phyloP scores from a whole-genome alignment of 2,113 vertebrate species.

The Bubo blakistoni region DNA sequence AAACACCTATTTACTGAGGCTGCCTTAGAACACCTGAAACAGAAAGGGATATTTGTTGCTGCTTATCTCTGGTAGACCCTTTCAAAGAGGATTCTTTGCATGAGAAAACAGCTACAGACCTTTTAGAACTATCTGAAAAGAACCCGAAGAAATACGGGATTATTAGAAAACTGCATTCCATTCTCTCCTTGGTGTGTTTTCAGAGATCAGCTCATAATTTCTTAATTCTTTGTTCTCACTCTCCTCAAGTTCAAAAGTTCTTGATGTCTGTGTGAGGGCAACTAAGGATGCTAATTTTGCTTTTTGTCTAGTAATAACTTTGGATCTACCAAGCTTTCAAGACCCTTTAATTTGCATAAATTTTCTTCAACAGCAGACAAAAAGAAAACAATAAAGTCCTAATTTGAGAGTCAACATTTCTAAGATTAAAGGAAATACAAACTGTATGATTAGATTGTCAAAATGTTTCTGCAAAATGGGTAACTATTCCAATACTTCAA shows the following conservation, averaged over 20 bases:
- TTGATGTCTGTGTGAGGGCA: background rate
- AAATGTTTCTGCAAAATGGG: background rate
- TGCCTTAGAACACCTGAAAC: background rate
- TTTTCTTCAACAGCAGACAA: background rate
- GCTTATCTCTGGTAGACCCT: accelerated
- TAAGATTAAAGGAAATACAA: background rate
- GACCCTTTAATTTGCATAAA: background rate
- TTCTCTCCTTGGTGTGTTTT: background rate
- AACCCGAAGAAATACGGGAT: background rate
- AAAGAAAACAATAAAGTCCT: background rate
- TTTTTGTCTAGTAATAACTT: background rate
- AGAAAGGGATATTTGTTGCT: background rate
- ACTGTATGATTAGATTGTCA: background rate
- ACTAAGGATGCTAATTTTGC: background rate
- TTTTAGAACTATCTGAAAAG: background rate
- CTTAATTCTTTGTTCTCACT: background rate
- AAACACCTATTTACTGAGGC: background rate
- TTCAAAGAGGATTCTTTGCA: background rate
- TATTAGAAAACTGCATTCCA: background rate
- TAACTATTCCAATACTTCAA: background rate
- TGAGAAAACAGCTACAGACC: background rate
- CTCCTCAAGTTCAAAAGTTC: background rate
- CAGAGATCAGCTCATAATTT: background rate
- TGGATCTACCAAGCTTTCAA: background rate
- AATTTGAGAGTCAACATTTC: background rate